Percentiles rank a stretch among this genome's conserved stretches.
Evolutionary conservation across 1,140 invertebrate species (phyloP).

Genomic region (Tenebrio molitor): DNA sequence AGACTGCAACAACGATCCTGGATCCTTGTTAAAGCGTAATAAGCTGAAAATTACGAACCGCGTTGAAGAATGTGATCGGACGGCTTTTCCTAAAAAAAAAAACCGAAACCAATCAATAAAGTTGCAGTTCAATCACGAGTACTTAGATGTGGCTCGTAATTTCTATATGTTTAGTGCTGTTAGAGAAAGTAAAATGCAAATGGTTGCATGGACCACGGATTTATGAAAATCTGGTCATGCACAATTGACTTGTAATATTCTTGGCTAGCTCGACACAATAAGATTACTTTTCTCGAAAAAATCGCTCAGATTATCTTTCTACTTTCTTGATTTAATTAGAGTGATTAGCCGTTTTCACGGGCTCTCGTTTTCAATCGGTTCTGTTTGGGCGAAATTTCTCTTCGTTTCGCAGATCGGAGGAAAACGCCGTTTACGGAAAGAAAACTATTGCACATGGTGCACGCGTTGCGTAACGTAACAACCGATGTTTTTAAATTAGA

Average conservation of each 20-base stretch:
- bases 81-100: constrained; percentile 7
- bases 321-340: constrained; percentile 10
- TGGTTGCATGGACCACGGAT: constrained; percentile 7
- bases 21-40: neutral
- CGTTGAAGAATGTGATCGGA: neutral
- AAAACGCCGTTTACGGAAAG: no score
- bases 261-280: constrained; percentile 6
- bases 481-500: no score
- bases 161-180: constrained; percentile 7
- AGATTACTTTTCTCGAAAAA: constrained; percentile 25
- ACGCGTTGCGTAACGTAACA: neutral
- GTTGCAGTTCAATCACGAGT: neutral
- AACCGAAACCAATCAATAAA: neutral
- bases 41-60: neutral
- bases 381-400: neutral
- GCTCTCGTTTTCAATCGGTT: neutral
- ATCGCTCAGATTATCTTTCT: constrained; percentile 30
- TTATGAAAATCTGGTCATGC: constrained; percentile 24
- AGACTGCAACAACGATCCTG: no score
- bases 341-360: neutral
- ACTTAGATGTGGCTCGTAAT: neutral
- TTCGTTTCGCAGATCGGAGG: neutral
- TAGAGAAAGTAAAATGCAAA: constrained; percentile 30
- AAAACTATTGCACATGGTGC: no score
- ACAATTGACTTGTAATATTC: constrained; percentile 36